Evolutionary conservation across 92 coral and sea anemone species (phyloP), one percentile per base, ranked within the genome.

Genomic region (Diadumene lineata): DNA sequence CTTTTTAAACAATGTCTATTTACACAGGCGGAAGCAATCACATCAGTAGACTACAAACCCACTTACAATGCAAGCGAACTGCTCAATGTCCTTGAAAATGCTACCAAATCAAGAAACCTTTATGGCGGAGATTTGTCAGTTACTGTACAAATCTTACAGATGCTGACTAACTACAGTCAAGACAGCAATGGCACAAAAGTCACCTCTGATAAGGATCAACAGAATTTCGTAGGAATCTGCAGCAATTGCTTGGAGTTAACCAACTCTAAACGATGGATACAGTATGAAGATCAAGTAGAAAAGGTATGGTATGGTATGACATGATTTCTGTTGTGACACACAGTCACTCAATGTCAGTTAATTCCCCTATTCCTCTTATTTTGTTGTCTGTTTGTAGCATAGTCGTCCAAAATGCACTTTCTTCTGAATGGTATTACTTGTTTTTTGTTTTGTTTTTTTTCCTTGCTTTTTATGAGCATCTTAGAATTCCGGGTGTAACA

Each of bases 71-170:
- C 81, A 23, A 64, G 76, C 26, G 78, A 63, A 21, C 46, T 87
- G n/a, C 72, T 87, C 8, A 24, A 68, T 28, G 66, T 43, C 31
- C 85, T 87, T 7, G 78, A 60, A 2, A 77, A 77, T 50, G 66
- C 73, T 21, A 76, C 87, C 19, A 61, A 46, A 22, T 11, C 27
- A 22, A 55, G 33, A 19, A 11, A 28, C 2, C 77, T 87, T 16
- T 53, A 73, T 43, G 87, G 92, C 2, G 88, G 92, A 7, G 92
- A 91, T 63, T 57, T 87, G 15, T 70, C 60, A 8, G 57, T 80
- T 33, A 34, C 86, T 8, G 92, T 88, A 22, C 34, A 62, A 6
- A 85, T 91, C 31, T 77, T 91, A 13, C 68, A 66, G 2, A 72
- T 43, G 7, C 29, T 91, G 70, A 79, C 82, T 9, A 69, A 81